Percentiles rank a stretch among this genome's conserved stretches.
phyloP scores from a whole-genome alignment of 64 coral and sea anemone genomes.

The Pachyseris speciosa region DNA sequence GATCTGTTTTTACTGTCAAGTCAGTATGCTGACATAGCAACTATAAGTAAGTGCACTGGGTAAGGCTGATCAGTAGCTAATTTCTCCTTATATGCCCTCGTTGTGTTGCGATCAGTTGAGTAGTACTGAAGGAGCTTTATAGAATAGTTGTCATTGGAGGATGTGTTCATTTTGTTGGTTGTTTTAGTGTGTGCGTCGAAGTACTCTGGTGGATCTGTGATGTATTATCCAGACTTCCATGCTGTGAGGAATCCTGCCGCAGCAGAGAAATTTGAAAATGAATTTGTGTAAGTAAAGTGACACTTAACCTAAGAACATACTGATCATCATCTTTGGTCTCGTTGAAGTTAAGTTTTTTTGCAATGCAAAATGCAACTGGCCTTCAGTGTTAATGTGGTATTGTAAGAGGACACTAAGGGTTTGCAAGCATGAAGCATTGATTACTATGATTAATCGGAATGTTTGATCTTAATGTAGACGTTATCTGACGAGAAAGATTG shows the following conservation, averaged over 20 bases:
- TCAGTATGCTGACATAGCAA: constrained; percentile 89
- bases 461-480: constrained; percentile 62
- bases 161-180: background rate
- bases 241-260: constrained; percentile 66
- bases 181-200: constrained; percentile 99
- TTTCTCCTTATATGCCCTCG: background rate
- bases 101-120: no score
- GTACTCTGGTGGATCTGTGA: constrained; percentile 94
- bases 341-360: no score
- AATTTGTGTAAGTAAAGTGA: constrained; percentile 86
- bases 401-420: no score
- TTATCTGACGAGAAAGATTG: constrained; percentile 98
- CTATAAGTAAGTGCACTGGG: constrained; percentile 72
- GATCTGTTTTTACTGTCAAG: constrained; percentile 87
- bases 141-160: no score
- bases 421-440: background rate
- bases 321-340: no score
- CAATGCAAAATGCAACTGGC: no score
- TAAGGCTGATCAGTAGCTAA: background rate
- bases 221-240: constrained; percentile 95
- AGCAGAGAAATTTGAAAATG: constrained; percentile 94
- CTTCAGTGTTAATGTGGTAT: no score
- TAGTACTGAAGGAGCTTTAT: no score
- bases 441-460: no score
- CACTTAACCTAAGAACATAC: background rate